A percentile compares a stretch with the other conserved stretches of the same genome.
Evolutionary conservation across 2,113 vertebrate species (phyloP).

Genomic region (Saimiri boliviensis): DNA sequence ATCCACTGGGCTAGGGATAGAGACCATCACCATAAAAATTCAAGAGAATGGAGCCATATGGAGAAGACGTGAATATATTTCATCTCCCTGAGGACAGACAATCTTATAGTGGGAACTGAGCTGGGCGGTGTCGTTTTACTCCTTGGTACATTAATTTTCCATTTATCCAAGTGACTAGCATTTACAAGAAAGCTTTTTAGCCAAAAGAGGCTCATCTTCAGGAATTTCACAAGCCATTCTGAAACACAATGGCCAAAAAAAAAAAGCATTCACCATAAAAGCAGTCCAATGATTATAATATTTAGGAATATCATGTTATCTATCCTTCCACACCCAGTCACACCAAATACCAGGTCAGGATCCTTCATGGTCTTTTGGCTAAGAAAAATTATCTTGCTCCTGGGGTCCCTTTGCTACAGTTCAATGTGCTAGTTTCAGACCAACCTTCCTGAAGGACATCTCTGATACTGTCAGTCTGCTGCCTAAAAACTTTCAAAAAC

Average conservation of each 20-base stretch:
- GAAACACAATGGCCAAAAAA: not conserved
- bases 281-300: not conserved
- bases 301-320: not conserved
- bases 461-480: not conserved
- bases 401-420: not conserved
- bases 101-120: not conserved
- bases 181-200: constrained; percentile 31
- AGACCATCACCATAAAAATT: constrained; percentile 49
- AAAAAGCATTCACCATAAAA: not conserved
- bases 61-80: constrained; percentile 34
- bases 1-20: constrained; percentile 24
- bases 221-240: constrained; percentile 16
- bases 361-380: not conserved
- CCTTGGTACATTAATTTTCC: not conserved
- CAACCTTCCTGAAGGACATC: not conserved
- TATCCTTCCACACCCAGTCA: not conserved
- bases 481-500: not conserved
- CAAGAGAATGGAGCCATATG: not conserved
- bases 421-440: not conserved
- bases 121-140: not conserved
- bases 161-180: not conserved
- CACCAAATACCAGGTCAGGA: not conserved
- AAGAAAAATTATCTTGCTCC: not conserved
- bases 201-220: not conserved
- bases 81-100: constrained; percentile 24